phyloP scores from a whole-genome alignment of 2,888 invertebrate genomes.

The Notodonta ziczac region DNA sequence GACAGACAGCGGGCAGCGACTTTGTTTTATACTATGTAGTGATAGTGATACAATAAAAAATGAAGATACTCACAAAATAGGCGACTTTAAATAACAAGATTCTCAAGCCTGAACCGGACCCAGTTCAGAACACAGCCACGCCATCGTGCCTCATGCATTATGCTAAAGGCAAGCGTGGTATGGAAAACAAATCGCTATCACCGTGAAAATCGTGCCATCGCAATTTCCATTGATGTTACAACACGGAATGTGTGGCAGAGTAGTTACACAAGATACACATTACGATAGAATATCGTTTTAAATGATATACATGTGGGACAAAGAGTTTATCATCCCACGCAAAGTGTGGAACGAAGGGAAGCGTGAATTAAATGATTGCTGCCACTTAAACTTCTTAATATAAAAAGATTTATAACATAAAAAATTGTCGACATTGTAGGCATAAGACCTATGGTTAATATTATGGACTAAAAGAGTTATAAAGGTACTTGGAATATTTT shows the following conservation, averaged over 20 bases:
- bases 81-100: background rate
- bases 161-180: background rate
- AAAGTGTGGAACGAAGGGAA: background rate
- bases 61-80: background rate
- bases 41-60: no score
- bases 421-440: no score
- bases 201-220: constrained; percentile 1
- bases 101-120: background rate
- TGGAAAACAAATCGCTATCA: background rate
- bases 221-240: constrained; percentile 2
- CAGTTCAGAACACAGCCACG: background rate
- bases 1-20: no score
- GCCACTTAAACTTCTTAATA: background rate
- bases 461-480: no score
- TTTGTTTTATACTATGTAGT: no score
- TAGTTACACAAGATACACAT: background rate
- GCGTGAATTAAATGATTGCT: background rate
- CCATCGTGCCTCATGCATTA: constrained; percentile 3
- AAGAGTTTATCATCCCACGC: background rate
- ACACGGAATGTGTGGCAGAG: background rate
- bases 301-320: background rate
- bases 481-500: no score
- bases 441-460: no score
- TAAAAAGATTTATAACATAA: no score
- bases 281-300: background rate